phyloP scores from a whole-genome alignment of 2,113 vertebrate species.

The Vulpes lagopus region DNA sequence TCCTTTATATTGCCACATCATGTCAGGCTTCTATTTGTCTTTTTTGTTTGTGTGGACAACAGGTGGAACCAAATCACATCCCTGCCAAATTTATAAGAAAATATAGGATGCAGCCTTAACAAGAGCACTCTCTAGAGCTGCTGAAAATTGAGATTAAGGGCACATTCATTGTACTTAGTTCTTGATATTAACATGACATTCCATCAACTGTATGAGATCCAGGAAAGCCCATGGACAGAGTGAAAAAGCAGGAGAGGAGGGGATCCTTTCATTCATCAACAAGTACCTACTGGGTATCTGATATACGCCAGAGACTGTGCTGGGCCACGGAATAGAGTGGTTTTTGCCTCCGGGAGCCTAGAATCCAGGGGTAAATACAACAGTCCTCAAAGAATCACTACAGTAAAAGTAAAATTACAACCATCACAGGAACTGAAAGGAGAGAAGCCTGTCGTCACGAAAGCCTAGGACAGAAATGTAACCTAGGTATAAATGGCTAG shows the following conservation, averaged over 20 bases:
- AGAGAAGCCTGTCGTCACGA: not conserved
- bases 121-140: not conserved
- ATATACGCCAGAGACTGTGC: not conserved
- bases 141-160: not conserved
- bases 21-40: slow-evolving; percentile 43
- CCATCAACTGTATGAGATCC: not conserved
- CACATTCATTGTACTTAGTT: not conserved
- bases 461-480: not conserved
- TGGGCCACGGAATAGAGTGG: not conserved
- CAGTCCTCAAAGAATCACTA: not conserved
- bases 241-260: not conserved
- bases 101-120: not conserved
- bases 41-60: not conserved
- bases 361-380: not conserved
- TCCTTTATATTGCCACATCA: slow-evolving; percentile 38
- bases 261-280: not conserved
- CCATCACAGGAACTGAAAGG: not conserved
- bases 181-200: not conserved
- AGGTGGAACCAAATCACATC: not conserved
- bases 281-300: too few species aligned
- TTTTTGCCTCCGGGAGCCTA: not conserved
- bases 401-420: not conserved
- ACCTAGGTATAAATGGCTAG: not conserved
- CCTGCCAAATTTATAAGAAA: not conserved
- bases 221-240: not conserved